These are phyloP conservation scores for Nothoprocta perdicaria DNA, from an alignment of 2,113 vertebrate species.

Conservation along the genomic window DNA sequence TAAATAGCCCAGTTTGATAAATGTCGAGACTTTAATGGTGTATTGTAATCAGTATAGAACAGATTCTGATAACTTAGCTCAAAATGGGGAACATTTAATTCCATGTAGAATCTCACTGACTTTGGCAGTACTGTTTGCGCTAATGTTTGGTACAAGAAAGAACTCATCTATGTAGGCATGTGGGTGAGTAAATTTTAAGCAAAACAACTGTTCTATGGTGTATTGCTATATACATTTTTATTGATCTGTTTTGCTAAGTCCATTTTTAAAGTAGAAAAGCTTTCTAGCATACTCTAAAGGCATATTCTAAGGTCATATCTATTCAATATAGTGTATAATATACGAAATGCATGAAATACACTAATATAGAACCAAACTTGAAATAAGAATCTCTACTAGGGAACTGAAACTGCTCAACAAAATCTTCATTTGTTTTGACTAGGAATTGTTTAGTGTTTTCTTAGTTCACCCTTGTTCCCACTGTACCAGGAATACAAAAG, in stretches of 20 bases:
- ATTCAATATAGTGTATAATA: background rate
- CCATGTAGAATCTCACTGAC: background rate
- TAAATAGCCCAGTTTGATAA: slow-evolving; percentile 51
- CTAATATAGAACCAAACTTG: background rate
- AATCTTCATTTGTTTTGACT: background rate
- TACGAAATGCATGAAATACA: background rate
- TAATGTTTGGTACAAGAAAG: background rate
- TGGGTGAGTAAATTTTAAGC: background rate
- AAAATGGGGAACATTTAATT: background rate
- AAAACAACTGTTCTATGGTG: background rate
- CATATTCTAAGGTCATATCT: background rate
- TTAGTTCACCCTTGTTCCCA: background rate
- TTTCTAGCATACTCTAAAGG: background rate
- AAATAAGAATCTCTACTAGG: background rate
- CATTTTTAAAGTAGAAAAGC: background rate
- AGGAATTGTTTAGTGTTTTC: background rate
- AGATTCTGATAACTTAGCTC: background rate
- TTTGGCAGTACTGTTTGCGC: background rate
- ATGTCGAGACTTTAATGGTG: slow-evolving; percentile 59
- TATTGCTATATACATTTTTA: background rate
- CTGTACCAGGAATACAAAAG: background rate
- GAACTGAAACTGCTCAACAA: background rate
- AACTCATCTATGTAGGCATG: background rate
- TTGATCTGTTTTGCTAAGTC: background rate
- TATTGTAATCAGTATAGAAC: slow-evolving; percentile 26